Percentiles rank a stretch among this genome's conserved stretches.
Evolutionary conservation across 2,797 vertebrate genomes (phyloP).

Genomic region (Aythya fuligula): DNA sequence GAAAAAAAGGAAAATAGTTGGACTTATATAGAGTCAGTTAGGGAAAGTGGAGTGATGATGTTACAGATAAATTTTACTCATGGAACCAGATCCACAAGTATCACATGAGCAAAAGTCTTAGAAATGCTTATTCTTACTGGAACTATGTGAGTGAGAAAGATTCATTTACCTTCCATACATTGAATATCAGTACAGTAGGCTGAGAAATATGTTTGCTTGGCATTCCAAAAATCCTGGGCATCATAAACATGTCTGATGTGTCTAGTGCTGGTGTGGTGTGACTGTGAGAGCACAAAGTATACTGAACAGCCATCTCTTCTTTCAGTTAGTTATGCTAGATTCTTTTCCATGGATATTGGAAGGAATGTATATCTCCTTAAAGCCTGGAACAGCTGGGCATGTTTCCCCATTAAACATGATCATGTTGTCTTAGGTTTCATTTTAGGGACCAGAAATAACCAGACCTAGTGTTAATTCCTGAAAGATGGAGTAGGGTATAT

Average conservation of each 20-base stretch:
- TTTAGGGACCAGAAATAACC: conserved; percentile 23
- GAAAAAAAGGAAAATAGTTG: not conserved
- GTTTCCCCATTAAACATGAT: conserved; percentile 26
- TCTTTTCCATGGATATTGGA: conserved; percentile 24
- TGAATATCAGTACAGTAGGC: not conserved
- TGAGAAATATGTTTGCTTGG: not conserved
- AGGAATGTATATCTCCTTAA: conserved; percentile 46
- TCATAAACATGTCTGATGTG: not conserved
- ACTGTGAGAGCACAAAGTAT: not conserved
- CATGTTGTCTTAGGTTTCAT: conserved; percentile 34
- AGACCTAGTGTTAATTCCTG: not conserved
- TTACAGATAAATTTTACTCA: not conserved
- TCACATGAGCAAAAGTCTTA: not conserved
- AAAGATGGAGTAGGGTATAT: not conserved
- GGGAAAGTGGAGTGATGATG: not conserved
- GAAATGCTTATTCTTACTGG: not conserved
- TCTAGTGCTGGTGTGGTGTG: not conserved
- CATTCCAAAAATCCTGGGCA: not conserved
- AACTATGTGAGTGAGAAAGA: not conserved
- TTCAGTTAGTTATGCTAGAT: not conserved
- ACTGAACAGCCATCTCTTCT: not conserved
- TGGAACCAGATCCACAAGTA: not conserved
- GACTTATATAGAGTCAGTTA: not conserved
- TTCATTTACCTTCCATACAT: not conserved
- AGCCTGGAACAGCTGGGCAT: conserved; percentile 52